Evolutionary conservation across 2,888 invertebrate species (phyloP), one percentile per base, ranked within the genome.

Genomic region (Pandemis cinnamomeana): DNA sequence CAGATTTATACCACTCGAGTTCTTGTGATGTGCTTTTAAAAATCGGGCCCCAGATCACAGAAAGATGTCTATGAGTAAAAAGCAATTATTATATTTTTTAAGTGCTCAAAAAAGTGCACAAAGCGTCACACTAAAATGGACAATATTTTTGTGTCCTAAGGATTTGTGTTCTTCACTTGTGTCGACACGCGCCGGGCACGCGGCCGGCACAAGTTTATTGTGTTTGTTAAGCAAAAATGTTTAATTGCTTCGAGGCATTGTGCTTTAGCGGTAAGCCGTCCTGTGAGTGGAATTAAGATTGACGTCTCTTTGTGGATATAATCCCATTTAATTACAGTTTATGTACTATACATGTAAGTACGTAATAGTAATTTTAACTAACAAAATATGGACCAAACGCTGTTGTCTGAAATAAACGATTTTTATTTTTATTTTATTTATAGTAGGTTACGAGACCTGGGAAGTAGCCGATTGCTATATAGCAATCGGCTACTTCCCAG

Each of bases 231-330:
- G 86, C 83, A 87, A 89, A 88, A 90, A 89, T 87, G 81, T 84
- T 84, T 91, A 91, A 91, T 91, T 90, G 89, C 87, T 82, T 79
- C 78, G 81, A 80, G 78, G 79, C 80, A 81, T 86, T 86, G 84
- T 84, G 79, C 75, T 78, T 79, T 71, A 80, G 80, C 80, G 79
- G 72, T 91, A 88, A 90, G 89, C 87, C 86, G 73, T 71, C 81
- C 27, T 81, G 85, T 87, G 83, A 81, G 80, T 75, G 77, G 75
- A 75, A 87, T 87, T 82, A 81, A 83, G 81, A 84, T 84, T 81
- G 82, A 85, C 80, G 75, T 80, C 73, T 80, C 77, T 69, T 72
- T 72, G 68, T 63, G 46, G 36, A 62, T 68, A 27, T 64, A 72
- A 72, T 72, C 68, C 58, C 20, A 27, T n/a, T 13, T 68, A 68